Evolutionary conservation across 2,113 vertebrate genomes (phyloP), one percentile per base, ranked within the genome.

Genomic region (Thamnaconus septentrionalis): DNA sequence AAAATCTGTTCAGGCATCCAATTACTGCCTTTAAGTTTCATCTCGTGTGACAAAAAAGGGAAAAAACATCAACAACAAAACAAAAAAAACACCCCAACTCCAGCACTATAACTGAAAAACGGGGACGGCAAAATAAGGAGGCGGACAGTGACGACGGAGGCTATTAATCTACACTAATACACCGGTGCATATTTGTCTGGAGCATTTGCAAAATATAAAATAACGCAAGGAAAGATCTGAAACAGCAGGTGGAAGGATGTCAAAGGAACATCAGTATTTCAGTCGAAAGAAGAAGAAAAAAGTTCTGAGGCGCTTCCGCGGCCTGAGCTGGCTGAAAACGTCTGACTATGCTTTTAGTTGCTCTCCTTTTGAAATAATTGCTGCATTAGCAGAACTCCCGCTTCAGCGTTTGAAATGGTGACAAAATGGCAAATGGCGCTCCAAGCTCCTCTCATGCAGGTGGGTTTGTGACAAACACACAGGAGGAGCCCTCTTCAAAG

Each of bases 1-100:
- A 54, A 80, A 83, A 87, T 85, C 61, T 75, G 75, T 72, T 80
- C 85, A 80, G 77, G 79, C 69, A 83, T 83, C 84, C 89, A 88
- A 90, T 90, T 90, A 86, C 82, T 80, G 80, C 58, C 75, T 71
- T 78, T 81, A 77, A 83, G 70, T 86, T 88, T 82, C 69, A 86
- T 87, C 85, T 84, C 52, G 18, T 31, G 18, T 31, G 18, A 31
- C 18, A 31, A 31, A 31, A 31, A 31, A 31, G 18, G 18, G 18
- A 31, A 31, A 31, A 31, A 31, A 31, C 18, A n/a, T n/a, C n/a
- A 31, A 31, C 18, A 43, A 60, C 60, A 61, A 82, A 81, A 85
- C 85, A 82, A 69, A 75, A 75, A 81, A 84, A 81, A 42, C 69
- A 65, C 62, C 75, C 48, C 47, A 49, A 70, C 67, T 54, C 76